Evolutionary conservation across 2,888 invertebrate species (phyloP), one percentile per base, ranked within the genome.

Genomic region (Xestia sexstrigata): DNA sequence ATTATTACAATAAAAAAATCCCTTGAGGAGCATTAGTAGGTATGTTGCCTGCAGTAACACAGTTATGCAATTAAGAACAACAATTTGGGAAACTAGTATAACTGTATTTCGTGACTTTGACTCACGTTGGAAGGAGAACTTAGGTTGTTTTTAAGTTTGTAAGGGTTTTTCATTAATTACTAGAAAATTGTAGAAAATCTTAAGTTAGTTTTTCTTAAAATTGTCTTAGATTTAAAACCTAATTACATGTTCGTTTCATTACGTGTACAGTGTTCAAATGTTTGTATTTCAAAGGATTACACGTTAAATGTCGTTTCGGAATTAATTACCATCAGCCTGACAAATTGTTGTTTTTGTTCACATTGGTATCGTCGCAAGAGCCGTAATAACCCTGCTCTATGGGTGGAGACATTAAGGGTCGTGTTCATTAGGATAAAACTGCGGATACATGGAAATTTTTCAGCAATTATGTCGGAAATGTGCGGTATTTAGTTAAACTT

Each of bases 241-340:
- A 69, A 69, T 71, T 66, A 82, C 45, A 47, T 49, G 74, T 70
- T 52, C 47, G 45, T 68, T 23, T 62, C 58, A 60, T 85, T 65
- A 71, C 26, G 52, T 73, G 30, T n/a, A 35, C 52, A 68, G 23
- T 62, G 74, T 70, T 71, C 26, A 68, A 81, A 85, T 75, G 70
- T 71, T 85, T 85, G 39, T 81, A 23, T 81, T 81, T 35, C 35
- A 71, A 71, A 76, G 47, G 55, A 52, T 84, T 75, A 55, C 58
- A 60, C 30, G 30, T 65, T 81, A 71, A 69, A 65, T 69, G n/a
- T 42, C 26, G 58, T 55, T 70, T 23, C 23, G 47, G 13, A 55
- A 85, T 71, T 71, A 85, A 85, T 82, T 69, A 60, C 45, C 71
- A 71, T 45, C 60, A 72, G 82, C 49, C 30, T 69, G 83, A 85